Conservation (phyloP, 1,140 invertebrate genomes). For the Zaprionus lachaisei region DNA sequence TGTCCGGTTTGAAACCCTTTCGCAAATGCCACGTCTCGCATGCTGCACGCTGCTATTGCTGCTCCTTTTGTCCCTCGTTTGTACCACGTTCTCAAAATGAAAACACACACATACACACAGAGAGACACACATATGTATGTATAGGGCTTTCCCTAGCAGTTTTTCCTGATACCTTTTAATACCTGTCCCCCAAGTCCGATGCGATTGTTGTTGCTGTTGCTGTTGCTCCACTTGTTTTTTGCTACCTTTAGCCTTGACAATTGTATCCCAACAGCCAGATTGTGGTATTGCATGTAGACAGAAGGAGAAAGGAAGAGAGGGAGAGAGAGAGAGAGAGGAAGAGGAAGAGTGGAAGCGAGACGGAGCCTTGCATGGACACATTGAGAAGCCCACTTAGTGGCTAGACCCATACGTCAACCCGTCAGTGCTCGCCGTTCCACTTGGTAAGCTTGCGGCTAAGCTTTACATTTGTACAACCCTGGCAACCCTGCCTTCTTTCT, state of each 20-base stretch:
- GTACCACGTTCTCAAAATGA: not conserved
- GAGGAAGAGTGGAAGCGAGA: not conserved
- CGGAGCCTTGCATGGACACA: constrained; percentile 16
- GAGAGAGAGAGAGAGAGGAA: not conserved
- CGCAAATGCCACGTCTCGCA: not conserved
- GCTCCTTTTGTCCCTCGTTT: not conserved
- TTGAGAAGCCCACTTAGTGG: constrained; percentile 54
- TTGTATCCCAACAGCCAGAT: constrained; percentile 41
- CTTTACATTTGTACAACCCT: constrained; percentile 36
- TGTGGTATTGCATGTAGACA: constrained; percentile 17
- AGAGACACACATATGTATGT: not conserved
- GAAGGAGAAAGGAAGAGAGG: not conserved
- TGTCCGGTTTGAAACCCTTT: not conserved
- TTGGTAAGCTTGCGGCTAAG: constrained; percentile 52
- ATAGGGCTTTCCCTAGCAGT: constrained; percentile 1
- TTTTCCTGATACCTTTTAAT: constrained; percentile 45
- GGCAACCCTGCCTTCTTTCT: not conserved
- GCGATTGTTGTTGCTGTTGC: not conserved
- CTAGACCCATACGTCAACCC: constrained; percentile 50
- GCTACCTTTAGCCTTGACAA: constrained; percentile 48
- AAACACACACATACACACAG: not conserved
- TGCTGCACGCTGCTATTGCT: not conserved
- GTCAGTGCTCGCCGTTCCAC: constrained; percentile 31
- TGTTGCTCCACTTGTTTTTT: constrained; percentile 18
- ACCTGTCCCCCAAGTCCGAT: constrained; percentile 37